Evolutionary conservation across 2,113 vertebrate genomes (phyloP), one percentile per base, ranked within the genome.

Genomic region (Ctenomys sociabilis): DNA sequence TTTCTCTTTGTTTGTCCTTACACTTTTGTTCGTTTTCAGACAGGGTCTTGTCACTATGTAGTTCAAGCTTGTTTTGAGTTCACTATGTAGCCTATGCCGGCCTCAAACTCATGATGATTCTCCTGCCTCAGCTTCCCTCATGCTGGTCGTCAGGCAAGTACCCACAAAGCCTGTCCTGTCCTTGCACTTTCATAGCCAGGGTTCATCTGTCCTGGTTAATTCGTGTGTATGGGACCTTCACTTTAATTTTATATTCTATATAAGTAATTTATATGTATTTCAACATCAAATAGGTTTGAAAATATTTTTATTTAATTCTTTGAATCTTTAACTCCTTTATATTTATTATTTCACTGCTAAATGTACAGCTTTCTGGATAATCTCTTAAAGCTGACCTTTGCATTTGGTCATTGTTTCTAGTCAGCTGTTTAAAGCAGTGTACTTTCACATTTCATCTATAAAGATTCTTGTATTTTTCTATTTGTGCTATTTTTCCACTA

Each of bases 251-350:
- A 26, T 77, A 17, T 40, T 88, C 13, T 70, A 14, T 78, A 63
- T 11, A 78, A n/a, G 45, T 52, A 91, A 61, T 91, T 87, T 72
- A 49, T 6, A 30, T 54, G 24, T 91, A 72, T 91, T 91, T 96
- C 7, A 85, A 43, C 43, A 35, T 45, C n/a, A 61, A 40, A 24
- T 88, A 49, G 7, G 52, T 83, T 11, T 57, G 26, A 14, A 30
- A 32, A 66, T 49, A 26, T 30, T 75, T 72, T 93, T 49, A 86
- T 73, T 85, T 92, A 0, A 59, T 85, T 81, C 32, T 85, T 77
- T 82, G 32, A 85, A 16, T 61, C 59, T 94, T 70, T 32, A 68
- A 91, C 22, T 78, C 61, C 45, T 73, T 64, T 26, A 35, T 70
- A 37, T 43, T 92, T 77, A 72, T 81, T 37, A 81, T 82, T 81